phyloP scores from a whole-genome alignment of 1,140 invertebrate genomes.

The Wasmannia auropunctata region DNA sequence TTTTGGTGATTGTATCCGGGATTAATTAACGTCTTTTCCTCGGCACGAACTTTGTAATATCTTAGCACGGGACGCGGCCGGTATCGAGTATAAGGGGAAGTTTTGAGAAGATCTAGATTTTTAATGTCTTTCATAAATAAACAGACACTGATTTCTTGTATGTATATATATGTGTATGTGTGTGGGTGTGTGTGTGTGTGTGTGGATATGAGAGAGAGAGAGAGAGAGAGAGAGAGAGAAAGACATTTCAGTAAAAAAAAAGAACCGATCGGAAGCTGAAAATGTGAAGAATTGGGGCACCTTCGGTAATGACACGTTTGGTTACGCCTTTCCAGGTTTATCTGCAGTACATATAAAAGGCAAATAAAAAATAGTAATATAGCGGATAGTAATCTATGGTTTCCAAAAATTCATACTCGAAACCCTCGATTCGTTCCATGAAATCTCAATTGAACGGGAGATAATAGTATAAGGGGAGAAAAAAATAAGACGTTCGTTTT shows the following conservation, averaged over 20 bases:
- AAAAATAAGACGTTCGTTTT: not conserved
- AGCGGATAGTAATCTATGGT: not conserved
- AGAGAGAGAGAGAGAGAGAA: not conserved
- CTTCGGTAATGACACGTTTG: not conserved
- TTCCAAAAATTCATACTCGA: not conserved
- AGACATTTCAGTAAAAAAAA: not conserved
- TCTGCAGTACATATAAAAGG: not conserved
- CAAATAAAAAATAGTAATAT: not conserved
- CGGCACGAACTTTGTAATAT: not conserved
- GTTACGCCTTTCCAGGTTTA: not conserved
- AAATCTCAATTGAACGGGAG: not conserved
- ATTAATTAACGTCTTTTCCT: not conserved
- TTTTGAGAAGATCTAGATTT: not conserved
- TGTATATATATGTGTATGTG: not conserved
- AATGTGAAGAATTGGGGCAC: not conserved
- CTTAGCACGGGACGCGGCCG: not conserved
- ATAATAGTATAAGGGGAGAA: constrained; percentile 4
- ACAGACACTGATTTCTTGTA: not conserved
- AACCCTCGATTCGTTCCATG: constrained; percentile 59
- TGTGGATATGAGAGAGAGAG: too few species aligned
- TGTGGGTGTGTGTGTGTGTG: too few species aligned
- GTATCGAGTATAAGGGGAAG: not conserved
- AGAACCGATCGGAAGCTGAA: not conserved
- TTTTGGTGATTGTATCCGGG: not conserved
- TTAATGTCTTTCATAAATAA: not conserved